Base-by-base conservation (phyloP, 2,113 vertebrate species). In the Montifringilla adamsi region DNA sequence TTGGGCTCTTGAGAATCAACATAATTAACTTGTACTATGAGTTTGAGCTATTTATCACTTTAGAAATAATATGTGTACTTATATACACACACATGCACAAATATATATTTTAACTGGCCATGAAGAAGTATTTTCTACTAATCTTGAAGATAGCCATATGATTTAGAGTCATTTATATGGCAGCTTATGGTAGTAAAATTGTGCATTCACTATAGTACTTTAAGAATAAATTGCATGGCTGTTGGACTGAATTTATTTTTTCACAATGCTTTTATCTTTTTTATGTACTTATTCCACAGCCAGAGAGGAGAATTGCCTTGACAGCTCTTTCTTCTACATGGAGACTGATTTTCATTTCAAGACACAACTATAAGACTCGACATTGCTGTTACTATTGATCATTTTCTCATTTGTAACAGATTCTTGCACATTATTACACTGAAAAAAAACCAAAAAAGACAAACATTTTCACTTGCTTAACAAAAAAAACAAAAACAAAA, bases 241-340 rank as follows among this genome's bases (percentile, higher is more conserved):
- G 46, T 83, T 90, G 53, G 55, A 56, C 33, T 41, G 74, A 76
- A 94, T 93, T 83, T 95, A 58, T 68, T 86, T 85, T 56, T 63
- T 78, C 84, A 73, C 60, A 72, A 78, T 60, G 44, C 46, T 89
- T 94, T 94, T 63, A 69, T 95, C 62, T 96, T 92, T 67, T 90
- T 91, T 88, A 94, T 90, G 31, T 50, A 89, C 88, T 96, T 94
- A 93, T 94, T 94, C 70, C 10, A 46, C 10, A 77, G 59, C 69
- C 79, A 41, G 55, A 84, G 30, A 72, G 10, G 13, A 92, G 10
- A 62, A 89, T 49, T 88, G 19, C 79, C 35, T 44, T 87, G 63
- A 52, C 60, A 84, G 69, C 49, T 92, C 74, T 72, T 62, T 67
- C 58, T 95, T 49, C 31, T 47, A 15, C 35, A 44, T 41, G 24